Evolutionary conservation across 2,888 invertebrate species (phyloP).

Genomic region (Drosophila emarginata): DNA sequence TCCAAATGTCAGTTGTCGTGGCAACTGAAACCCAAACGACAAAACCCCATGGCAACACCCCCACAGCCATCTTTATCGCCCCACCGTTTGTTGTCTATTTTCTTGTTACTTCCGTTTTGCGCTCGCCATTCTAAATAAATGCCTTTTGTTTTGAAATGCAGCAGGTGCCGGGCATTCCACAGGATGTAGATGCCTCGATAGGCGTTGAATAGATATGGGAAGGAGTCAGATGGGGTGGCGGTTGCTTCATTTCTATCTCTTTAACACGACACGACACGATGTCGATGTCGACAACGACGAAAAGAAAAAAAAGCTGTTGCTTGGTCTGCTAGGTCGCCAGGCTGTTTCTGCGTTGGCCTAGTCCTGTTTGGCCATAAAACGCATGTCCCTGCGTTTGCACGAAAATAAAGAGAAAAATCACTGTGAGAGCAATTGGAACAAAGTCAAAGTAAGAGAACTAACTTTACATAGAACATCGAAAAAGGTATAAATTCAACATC

Average conservation of each 20-base stretch:
- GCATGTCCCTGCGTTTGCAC: constrained; percentile 14
- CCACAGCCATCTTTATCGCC: background rate
- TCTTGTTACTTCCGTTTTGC: constrained; percentile 66
- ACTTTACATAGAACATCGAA: background rate
- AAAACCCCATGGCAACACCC: constrained; percentile 11
- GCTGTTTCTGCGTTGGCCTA: constrained; percentile 58
- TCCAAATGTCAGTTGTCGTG: constrained; percentile 49
- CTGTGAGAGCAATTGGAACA: background rate
- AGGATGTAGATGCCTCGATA: constrained; percentile 53
- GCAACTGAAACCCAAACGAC: constrained; percentile 31
- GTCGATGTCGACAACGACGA: constrained; percentile 31
- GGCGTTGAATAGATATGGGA: background rate
- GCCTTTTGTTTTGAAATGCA: constrained; percentile 61
- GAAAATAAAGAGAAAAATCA: background rate
- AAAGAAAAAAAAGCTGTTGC: constrained; percentile 49
- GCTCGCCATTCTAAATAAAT: constrained; percentile 71
- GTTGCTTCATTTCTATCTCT: constrained; percentile 10
- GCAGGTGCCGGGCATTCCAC: constrained; percentile 70
- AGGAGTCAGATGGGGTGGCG: background rate
- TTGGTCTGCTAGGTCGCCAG: constrained; percentile 29
- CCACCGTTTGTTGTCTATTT: constrained; percentile 50
- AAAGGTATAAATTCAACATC: background rate
- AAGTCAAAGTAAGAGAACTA: background rate
- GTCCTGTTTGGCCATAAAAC: constrained; percentile 52
- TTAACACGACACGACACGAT: constrained; percentile 22